Percentiles rank a stretch among this genome's conserved stretches.
phyloP scores from a whole-genome alignment of 2,888 invertebrate species.

The Sminthurides aquaticus region DNA sequence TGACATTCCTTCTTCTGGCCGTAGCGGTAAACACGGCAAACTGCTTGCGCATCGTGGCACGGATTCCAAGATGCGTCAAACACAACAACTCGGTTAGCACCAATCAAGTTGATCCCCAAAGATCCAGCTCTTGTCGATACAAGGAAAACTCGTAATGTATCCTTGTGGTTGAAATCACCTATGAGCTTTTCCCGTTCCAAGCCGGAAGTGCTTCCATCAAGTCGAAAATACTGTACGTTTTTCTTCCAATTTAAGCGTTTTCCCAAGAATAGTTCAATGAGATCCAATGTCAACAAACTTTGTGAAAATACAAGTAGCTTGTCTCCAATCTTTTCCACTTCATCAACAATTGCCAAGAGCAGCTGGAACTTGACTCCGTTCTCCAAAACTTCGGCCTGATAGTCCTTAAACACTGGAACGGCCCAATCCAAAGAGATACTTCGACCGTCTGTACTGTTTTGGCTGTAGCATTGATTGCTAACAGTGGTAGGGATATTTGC shows the following conservation, averaged over 20 bases:
- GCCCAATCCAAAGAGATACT: conserved; percentile 52
- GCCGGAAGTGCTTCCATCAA: conserved; percentile 93
- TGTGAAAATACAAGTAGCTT: conserved; percentile 81
- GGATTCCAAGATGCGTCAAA: conserved; percentile 99
- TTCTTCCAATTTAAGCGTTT: conserved; percentile 83
- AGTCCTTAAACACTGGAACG: conserved; percentile 60
- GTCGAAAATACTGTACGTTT: conserved; percentile 74
- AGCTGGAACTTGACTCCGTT: conserved; percentile 93
- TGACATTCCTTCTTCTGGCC: conserved; percentile 91
- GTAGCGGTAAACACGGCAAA: conserved; percentile 89
- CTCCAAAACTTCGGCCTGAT: conserved; percentile 78
- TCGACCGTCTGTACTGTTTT: conserved; percentile 1
- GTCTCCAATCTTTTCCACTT: conserved; percentile 79
- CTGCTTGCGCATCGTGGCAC: conserved; percentile 95
- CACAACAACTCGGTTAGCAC: conserved; percentile 94
- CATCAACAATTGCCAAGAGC: conserved; percentile 81
- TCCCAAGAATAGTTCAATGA: conserved; percentile 92
- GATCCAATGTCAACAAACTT: conserved; percentile 85
- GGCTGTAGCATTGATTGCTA: conserved; percentile 1
- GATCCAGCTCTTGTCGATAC: conserved; percentile 96
- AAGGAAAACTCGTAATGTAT: conserved; percentile 78
- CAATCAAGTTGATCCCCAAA: conserved; percentile 91
- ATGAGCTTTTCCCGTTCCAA: conserved; percentile 91
- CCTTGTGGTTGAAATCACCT: conserved; percentile 88
- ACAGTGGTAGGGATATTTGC: conserved; percentile 19